phyloP scores from a whole-genome alignment of 1,140 invertebrate species.

The Trichonephila clavipes region DNA sequence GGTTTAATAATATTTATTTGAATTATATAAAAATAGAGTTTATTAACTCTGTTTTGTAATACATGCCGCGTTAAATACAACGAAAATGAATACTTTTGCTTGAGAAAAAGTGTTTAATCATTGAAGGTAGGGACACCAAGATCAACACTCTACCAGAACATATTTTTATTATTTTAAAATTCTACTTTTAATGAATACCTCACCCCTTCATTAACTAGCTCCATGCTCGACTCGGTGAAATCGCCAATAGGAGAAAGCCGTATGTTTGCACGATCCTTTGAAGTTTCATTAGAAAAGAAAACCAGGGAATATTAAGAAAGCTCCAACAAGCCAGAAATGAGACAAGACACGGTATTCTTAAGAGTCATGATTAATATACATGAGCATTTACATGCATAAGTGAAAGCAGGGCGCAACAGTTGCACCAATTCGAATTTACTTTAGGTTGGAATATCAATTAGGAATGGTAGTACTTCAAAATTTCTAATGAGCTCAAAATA shows the following conservation, averaged over 20 bases:
- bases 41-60: too few species aligned
- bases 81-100: too few species aligned
- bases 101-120: too few species aligned
- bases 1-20: too few species aligned
- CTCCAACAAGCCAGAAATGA: conserved; percentile 54
- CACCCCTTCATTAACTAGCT: conserved; percentile 41
- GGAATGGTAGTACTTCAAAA: conserved; percentile 59
- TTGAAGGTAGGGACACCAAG: not conserved
- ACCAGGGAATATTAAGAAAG: conserved; percentile 67
- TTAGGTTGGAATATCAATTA: conserved; percentile 75
- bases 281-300: conserved; percentile 74
- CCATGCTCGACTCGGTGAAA: not conserved
- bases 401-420: conserved; percentile 63
- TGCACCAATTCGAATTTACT: conserved; percentile 70
- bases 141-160: not conserved
- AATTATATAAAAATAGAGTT: too few species aligned
- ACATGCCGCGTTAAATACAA: too few species aligned
- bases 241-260: conserved; percentile 51
- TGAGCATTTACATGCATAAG: conserved; percentile 75
- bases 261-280: conserved; percentile 66
- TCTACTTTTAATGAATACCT: conserved; percentile 63
- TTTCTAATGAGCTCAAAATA: conserved; percentile 71
- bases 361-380: conserved; percentile 75
- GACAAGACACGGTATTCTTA: conserved; percentile 65
- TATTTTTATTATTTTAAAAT: conserved; percentile 21